Conservation (phyloP, 2,888 invertebrate genomes). For the Meteorus colon region DNA sequence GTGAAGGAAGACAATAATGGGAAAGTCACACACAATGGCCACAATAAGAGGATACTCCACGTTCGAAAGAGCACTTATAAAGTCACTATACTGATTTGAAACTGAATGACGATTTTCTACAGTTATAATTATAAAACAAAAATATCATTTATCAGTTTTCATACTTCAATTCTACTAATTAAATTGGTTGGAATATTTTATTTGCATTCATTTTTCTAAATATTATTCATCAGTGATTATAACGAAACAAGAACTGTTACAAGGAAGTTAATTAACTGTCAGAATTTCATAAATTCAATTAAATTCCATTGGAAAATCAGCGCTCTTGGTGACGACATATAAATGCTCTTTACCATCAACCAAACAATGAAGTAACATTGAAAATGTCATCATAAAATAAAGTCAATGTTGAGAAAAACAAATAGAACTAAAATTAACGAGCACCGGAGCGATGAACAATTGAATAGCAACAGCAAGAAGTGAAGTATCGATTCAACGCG, state of each 20-base stretch:
- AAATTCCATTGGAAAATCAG: too few relatives aligned
- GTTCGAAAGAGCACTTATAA: background rate
- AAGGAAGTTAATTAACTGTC: too few relatives aligned
- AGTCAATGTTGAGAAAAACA: constrained; percentile 9
- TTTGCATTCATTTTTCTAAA: background rate
- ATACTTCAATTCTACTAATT: background rate
- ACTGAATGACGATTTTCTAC: background rate
- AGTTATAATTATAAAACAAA: background rate
- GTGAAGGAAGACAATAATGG: constrained; percentile 36
- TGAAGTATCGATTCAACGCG: constrained; percentile 12
- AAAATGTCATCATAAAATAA: background rate
- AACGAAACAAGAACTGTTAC: too few relatives aligned
- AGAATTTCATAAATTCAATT: too few relatives aligned
- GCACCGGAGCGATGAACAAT: constrained; percentile 4
- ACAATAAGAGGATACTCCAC: constrained; percentile 31
- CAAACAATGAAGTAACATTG: too few relatives aligned
- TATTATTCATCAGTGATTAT: too few relatives aligned
- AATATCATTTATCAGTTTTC: background rate
- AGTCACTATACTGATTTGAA: background rate
- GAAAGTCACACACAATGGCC: constrained; percentile 29
- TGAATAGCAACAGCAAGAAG: background rate
- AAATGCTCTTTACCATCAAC: too few relatives aligned
- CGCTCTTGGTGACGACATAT: too few relatives aligned
- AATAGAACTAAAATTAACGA: constrained; percentile 29
- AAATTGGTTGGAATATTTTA: background rate